These are phyloP conservation scores for Urophycis tenuis DNA, from an alignment of 2,797 vertebrate genomes.

Conservation along the genomic window DNA sequence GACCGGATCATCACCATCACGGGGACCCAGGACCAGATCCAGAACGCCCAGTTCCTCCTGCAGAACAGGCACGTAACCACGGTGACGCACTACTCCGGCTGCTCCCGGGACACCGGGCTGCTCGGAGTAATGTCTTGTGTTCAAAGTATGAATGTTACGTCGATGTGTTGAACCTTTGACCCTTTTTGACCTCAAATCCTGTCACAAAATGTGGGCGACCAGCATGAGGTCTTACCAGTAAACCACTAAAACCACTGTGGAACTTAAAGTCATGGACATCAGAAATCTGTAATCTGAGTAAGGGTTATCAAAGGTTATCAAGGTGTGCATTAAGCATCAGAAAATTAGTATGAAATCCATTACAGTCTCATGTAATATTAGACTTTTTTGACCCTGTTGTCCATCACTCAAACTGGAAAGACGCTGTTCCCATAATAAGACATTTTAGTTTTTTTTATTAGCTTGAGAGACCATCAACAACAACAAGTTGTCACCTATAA, in stretches of 20 bases:
- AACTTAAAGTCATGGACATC: neutral
- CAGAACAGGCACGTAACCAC: conserved; percentile 88
- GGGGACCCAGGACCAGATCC: conserved; percentile 99
- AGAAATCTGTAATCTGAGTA: neutral
- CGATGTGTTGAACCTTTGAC: neutral
- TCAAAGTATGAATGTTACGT: neutral
- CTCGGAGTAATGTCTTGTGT: neutral
- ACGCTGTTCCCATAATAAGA: too few species aligned
- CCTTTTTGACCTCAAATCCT: neutral
- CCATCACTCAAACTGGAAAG: too few species aligned
- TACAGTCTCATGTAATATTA: too few species aligned
- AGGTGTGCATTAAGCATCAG: neutral
- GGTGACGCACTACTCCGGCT: neutral
- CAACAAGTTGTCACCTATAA: too few species aligned
- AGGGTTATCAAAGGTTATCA: neutral
- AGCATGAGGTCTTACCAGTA: neutral
- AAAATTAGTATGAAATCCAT: too few species aligned
- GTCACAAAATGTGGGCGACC: neutral
- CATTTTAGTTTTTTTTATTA: too few species aligned
- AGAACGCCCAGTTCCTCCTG: conserved; percentile 98
- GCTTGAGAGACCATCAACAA: too few species aligned
- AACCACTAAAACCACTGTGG: neutral
- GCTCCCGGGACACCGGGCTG: neutral
- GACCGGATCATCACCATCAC: conserved; percentile 98
- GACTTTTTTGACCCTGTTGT: too few species aligned